phyloP scores from a whole-genome alignment of 2,888 invertebrate species.

The Pegoplata infirma region DNA sequence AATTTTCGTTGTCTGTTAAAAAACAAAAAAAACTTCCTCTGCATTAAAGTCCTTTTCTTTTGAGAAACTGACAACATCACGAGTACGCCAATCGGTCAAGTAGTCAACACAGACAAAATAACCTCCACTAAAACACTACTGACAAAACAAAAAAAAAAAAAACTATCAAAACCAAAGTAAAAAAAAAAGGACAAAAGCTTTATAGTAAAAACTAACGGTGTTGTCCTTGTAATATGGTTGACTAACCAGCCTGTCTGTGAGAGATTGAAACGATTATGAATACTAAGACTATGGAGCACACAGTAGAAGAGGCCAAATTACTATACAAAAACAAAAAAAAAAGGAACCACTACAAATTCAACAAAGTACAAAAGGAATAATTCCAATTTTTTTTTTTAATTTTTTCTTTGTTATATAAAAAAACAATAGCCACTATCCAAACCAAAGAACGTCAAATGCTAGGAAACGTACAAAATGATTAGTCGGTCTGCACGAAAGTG shows the following conservation, averaged over 20 bases:
- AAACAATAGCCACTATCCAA: constrained; percentile 51
- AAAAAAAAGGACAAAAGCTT: constrained; percentile 28
- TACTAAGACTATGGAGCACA: constrained; percentile 34
- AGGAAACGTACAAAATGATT: constrained; percentile 63
- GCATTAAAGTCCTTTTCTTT: constrained; percentile 42
- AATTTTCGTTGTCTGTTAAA: constrained; percentile 50
- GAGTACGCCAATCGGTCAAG: constrained; percentile 57
- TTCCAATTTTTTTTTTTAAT: constrained; percentile 29
- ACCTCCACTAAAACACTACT: constrained; percentile 40
- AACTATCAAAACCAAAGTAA: background rate
- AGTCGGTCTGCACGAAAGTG: constrained; percentile 63
- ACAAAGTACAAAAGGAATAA: constrained; percentile 30
- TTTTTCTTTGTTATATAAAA: constrained; percentile 54
- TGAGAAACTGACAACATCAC: constrained; percentile 53
- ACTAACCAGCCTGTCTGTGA: constrained; percentile 60
- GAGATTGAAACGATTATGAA: constrained; percentile 62
- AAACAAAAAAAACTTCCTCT: constrained; percentile 33
- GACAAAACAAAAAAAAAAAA: background rate
- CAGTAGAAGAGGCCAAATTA: constrained; percentile 40
- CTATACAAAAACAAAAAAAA: constrained; percentile 22
- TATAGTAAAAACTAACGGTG: constrained; percentile 29
- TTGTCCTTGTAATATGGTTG: constrained; percentile 43
- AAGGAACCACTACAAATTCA: constrained; percentile 18
- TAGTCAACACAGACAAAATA: constrained; percentile 56
- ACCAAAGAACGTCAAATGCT: constrained; percentile 60